These are phyloP conservation scores for Python bivittatus DNA, from an alignment of 2,113 vertebrate species.

Conservation along the genomic window DNA sequence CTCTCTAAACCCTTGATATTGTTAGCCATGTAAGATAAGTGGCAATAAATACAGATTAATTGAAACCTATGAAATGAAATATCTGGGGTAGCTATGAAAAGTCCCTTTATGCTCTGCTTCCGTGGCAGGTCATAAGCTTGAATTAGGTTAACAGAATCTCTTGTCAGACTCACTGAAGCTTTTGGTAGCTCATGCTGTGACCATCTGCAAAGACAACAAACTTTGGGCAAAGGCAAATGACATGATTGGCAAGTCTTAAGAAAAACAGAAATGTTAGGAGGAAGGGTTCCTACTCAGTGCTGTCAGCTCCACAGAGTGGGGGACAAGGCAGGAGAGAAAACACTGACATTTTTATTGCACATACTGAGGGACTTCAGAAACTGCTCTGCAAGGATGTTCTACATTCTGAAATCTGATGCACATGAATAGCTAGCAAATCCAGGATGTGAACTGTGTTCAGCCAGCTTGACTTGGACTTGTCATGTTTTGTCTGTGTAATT, in stretches of 20 bases:
- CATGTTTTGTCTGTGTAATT: not conserved
- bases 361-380: conserved; percentile 46
- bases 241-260: conserved; percentile 63
- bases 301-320: accelerated
- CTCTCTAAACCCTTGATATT: conserved; percentile 72
- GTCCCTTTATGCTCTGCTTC: conserved; percentile 65
- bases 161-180: conserved; percentile 59
- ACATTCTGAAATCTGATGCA: conserved; percentile 30
- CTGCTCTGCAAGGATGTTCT: conserved; percentile 23
- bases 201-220: conserved; percentile 74
- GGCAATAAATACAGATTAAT: conserved; percentile 77
- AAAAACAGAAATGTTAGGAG: conserved; percentile 53
- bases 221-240: conserved; percentile 48
- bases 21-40: conserved; percentile 75
- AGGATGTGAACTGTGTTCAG: not conserved
- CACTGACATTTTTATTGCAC: conserved; percentile 50
- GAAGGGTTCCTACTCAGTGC: conserved; percentile 38
- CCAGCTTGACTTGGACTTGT: not conserved
- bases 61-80: conserved; percentile 65
- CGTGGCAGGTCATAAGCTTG: conserved; percentile 52
- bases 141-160: conserved; percentile 68
- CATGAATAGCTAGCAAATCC: not conserved
- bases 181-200: conserved; percentile 69
- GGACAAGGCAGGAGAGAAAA: conserved; percentile 25
- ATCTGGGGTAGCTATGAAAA: conserved; percentile 62